A percentile compares a stretch with the other conserved stretches of the same genome.
phyloP scores from a whole-genome alignment of 2,113 vertebrate species.

The Chaenocephalus aceratus region DNA sequence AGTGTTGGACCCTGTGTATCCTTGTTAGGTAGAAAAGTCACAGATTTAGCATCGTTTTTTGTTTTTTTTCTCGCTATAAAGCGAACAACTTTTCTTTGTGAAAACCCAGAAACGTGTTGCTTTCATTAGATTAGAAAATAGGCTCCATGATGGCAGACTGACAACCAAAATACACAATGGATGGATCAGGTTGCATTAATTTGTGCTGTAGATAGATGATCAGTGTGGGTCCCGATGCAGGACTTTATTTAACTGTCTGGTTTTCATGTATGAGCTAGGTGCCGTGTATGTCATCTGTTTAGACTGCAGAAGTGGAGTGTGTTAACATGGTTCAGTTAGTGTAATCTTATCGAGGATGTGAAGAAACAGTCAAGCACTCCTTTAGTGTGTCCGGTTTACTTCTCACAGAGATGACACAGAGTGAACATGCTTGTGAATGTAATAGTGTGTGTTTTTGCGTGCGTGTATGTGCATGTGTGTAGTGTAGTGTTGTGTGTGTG shows the following conservation, averaged over 20 bases:
- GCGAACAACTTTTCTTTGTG: neutral
- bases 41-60: neutral
- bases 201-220: slow-evolving; percentile 17
- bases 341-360: slow-evolving; percentile 59
- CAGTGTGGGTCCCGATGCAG: slow-evolving; percentile 18
- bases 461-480: slow-evolving; percentile 18
- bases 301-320: slow-evolving; percentile 44
- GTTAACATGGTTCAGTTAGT: slow-evolving; percentile 60
- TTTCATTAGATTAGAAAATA: slow-evolving; percentile 6
- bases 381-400: slow-evolving; percentile 61
- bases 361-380: slow-evolving; percentile 30
- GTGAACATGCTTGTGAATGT: slow-evolving; percentile 7
- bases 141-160: neutral
- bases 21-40: slow-evolving; percentile 3
- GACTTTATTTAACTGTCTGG: slow-evolving; percentile 32
- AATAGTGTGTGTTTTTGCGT: slow-evolving; percentile 1
- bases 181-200: slow-evolving; percentile 22
- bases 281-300: slow-evolving; percentile 70
- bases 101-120: neutral
- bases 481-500: slow-evolving; percentile 34
- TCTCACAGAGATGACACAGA: slow-evolving; percentile 49
- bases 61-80: neutral
- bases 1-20: neutral
- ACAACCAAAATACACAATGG: slow-evolving; percentile 25
- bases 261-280: slow-evolving; percentile 46